phyloP scores from a whole-genome alignment of 2,113 vertebrate species.

The Colossoma macropomum region DNA sequence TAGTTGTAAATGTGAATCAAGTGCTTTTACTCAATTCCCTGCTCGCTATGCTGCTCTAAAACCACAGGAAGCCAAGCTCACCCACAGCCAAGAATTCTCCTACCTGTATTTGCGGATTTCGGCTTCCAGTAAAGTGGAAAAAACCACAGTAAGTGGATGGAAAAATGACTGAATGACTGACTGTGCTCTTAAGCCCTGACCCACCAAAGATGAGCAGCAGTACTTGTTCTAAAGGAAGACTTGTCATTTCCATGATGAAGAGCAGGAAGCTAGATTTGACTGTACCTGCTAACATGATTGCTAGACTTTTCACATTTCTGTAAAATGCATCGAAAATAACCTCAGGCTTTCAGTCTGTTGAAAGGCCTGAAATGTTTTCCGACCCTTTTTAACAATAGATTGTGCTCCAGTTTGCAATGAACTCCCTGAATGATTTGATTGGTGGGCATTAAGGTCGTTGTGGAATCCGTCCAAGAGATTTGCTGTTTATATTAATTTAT shows the following conservation, averaged over 20 bases:
- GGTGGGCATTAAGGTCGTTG: background rate
- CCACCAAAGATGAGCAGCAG: background rate
- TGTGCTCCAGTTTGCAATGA: background rate
- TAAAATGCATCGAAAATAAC: background rate
- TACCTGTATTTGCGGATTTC: no score
- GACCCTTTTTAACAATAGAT: background rate
- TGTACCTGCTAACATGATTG: no score
- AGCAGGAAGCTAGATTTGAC: background rate
- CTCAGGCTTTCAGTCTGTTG: no score
- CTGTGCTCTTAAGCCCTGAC: constrained; percentile 7
- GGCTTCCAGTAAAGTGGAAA: no score
- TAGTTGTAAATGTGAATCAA: no score
- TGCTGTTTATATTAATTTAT: background rate
- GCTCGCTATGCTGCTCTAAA: background rate
- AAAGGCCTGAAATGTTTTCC: no score
- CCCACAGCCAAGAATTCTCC: background rate
- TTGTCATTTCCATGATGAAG: no score
- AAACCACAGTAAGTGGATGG: no score
- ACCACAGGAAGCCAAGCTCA: background rate
- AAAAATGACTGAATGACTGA: background rate
- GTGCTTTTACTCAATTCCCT: background rate
- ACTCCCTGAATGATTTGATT: background rate
- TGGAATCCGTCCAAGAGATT: background rate
- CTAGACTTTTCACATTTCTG: no score
- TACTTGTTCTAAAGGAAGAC: no score